A percentile compares a stretch with the other conserved stretches of the same genome.
Evolutionary conservation across 2,888 invertebrate genomes (phyloP).

Genomic region (Cataglyphis altisquamis): DNA sequence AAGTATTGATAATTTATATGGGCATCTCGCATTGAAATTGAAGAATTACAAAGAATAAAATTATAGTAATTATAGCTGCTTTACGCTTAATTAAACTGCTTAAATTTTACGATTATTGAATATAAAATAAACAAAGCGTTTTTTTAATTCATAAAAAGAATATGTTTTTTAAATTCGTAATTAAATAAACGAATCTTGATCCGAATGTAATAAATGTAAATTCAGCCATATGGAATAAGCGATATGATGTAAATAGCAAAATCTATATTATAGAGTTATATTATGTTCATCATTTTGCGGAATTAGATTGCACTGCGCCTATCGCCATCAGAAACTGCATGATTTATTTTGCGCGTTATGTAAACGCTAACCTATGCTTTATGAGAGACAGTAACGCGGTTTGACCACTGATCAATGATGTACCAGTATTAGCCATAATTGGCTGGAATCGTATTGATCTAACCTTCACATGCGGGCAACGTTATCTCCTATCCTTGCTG

Average conservation of each 20-base stretch:
- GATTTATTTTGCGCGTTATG: slow-evolving; percentile 56
- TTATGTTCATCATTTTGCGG: slow-evolving; percentile 46
- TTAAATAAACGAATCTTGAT: slow-evolving; percentile 9
- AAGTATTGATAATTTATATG: not conserved
- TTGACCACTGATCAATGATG: slow-evolving; percentile 73
- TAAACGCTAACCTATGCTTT: slow-evolving; percentile 63
- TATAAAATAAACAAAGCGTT: not conserved
- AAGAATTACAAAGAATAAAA: not conserved
- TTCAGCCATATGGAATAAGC: slow-evolving; percentile 3
- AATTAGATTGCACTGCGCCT: slow-evolving; percentile 49
- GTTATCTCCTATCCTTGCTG: slow-evolving; percentile 41
- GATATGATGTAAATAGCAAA: slow-evolving; percentile 42
- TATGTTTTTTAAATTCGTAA: not conserved
- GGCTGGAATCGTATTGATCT: slow-evolving; percentile 68
- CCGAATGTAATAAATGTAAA: not conserved
- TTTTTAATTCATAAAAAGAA: not conserved
- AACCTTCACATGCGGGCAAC: slow-evolving; percentile 51
- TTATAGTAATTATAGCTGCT: not conserved
- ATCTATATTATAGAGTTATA: slow-evolving; percentile 49
- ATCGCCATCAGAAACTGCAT: slow-evolving; percentile 53
- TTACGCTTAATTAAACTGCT: not conserved
- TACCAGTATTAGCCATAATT: slow-evolving; percentile 74
- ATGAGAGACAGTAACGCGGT: slow-evolving; percentile 63
- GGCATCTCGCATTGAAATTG: not conserved
- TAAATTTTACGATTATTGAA: not conserved